These are phyloP conservation scores for Heliconius himera DNA, from an alignment of 1,140 invertebrate species.

Conservation along the genomic window DNA sequence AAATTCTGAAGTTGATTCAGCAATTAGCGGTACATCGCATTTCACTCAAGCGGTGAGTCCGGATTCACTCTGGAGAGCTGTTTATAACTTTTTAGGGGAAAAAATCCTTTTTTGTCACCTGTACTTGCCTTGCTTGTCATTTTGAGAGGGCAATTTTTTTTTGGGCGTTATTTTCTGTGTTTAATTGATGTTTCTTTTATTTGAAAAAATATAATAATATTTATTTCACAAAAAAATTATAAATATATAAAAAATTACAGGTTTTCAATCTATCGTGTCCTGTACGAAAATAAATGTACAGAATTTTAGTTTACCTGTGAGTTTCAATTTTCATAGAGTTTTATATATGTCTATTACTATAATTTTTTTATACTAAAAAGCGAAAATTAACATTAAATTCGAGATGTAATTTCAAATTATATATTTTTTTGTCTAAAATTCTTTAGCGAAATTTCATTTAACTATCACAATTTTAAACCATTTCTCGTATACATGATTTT, in stretches of 20 bases:
- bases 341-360: too few species aligned
- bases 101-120: conserved; percentile 31
- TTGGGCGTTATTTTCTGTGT: background rate
- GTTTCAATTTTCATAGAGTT: too few species aligned
- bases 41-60: conserved; percentile 66
- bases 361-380: too few species aligned
- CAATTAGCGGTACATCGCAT: conserved; percentile 76
- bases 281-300: too few species aligned
- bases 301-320: too few species aligned
- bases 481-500: conserved; percentile 3
- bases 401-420: too few species aligned
- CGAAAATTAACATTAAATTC: too few species aligned
- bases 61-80: conserved; percentile 60
- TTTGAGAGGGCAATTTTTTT: background rate
- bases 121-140: background rate
- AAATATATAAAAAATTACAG: too few species aligned
- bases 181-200: background rate
- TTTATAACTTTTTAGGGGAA: conserved; percentile 42
- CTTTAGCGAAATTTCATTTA: background rate
- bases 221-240: background rate
- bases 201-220: too few species aligned
- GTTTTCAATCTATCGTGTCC: too few species aligned
- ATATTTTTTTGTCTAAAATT: background rate
- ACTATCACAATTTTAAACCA: background rate
- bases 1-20: conserved; percentile 75